Percentiles rank a stretch among this genome's conserved stretches.
These are phyloP conservation scores for Lobophora halterata DNA, from an alignment of 2,888 invertebrate genomes.

Conservation along the genomic window DNA sequence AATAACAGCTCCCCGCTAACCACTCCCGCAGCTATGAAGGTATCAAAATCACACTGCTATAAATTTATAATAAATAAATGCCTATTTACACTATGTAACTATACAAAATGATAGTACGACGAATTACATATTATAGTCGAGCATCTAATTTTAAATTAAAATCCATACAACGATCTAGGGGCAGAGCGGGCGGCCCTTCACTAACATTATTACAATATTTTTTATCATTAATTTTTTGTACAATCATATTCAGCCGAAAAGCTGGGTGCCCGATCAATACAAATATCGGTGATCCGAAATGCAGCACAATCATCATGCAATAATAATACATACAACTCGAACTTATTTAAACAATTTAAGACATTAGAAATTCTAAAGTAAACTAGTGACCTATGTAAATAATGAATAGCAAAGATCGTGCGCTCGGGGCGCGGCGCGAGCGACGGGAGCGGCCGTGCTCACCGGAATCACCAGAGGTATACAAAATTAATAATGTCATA, in stretches of 20 bases:
- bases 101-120: constrained; percentile 80
- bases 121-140: constrained; percentile 74
- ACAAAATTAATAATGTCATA: constrained; percentile 74
- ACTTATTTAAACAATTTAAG: constrained; percentile 79
- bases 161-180: constrained; percentile 69
- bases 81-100: constrained; percentile 81
- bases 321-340: constrained; percentile 75
- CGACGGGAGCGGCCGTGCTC: constrained; percentile 42
- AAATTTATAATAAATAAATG: constrained; percentile 81
- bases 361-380: constrained; percentile 76
- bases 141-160: constrained; percentile 73
- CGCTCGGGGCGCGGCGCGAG: constrained; percentile 55
- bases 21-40: constrained; percentile 71
- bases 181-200: constrained; percentile 48
- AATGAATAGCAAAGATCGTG: constrained; percentile 57
- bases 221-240: constrained; percentile 71
- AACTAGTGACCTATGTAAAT: constrained; percentile 69
- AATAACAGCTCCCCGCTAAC: constrained; percentile 64
- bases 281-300: constrained; percentile 66
- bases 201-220: constrained; percentile 68
- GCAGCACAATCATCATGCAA: constrained; percentile 71
- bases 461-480: constrained; percentile 62
- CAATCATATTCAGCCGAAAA: constrained; percentile 73
- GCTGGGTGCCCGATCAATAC: constrained; percentile 71
- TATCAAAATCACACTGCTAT: constrained; percentile 78